Percentiles rank a stretch among this genome's conserved stretches.
Evolutionary conservation across 2,797 vertebrate species (phyloP).

Genomic region (Chelon labrosus): DNA sequence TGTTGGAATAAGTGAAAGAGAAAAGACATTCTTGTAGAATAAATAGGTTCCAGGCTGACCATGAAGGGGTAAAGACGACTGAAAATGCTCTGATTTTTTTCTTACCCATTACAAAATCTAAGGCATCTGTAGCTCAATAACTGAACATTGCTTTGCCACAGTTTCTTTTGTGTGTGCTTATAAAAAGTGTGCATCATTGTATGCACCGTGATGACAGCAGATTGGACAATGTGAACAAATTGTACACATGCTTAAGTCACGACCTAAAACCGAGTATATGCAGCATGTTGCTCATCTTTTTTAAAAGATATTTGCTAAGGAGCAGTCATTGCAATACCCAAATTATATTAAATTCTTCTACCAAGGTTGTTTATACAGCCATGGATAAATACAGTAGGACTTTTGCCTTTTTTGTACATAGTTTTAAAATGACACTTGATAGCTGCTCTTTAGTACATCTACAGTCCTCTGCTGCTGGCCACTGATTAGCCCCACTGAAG

Average conservation of each 20-base stretch:
- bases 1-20: slow-evolving; percentile 4
- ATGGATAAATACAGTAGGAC: background rate
- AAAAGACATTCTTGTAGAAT: slow-evolving; percentile 18
- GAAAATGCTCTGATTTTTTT: slow-evolving; percentile 1
- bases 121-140: slow-evolving; percentile 2
- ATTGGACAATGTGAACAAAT: background rate
- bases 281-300: slow-evolving; percentile 15
- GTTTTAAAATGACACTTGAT: slow-evolving; percentile 9
- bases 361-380: background rate
- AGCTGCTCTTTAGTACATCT: slow-evolving; percentile 5
- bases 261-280: background rate
- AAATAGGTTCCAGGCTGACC: slow-evolving; percentile 13
- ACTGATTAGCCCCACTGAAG: slow-evolving; percentile 46
- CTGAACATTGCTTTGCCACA: slow-evolving; percentile 4
- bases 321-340: background rate
- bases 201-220: slow-evolving; percentile 8
- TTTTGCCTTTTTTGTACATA: background rate
- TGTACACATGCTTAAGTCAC: background rate
- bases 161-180: background rate
- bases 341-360: background rate
- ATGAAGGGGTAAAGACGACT: background rate
- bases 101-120: background rate
- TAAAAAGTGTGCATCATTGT: slow-evolving; percentile 14
- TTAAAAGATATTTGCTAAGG: background rate
- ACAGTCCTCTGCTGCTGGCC: slow-evolving; percentile 23